Conservation (phyloP, 2,797 vertebrate species). For the Schizopygopsis malacanthus region DNA sequence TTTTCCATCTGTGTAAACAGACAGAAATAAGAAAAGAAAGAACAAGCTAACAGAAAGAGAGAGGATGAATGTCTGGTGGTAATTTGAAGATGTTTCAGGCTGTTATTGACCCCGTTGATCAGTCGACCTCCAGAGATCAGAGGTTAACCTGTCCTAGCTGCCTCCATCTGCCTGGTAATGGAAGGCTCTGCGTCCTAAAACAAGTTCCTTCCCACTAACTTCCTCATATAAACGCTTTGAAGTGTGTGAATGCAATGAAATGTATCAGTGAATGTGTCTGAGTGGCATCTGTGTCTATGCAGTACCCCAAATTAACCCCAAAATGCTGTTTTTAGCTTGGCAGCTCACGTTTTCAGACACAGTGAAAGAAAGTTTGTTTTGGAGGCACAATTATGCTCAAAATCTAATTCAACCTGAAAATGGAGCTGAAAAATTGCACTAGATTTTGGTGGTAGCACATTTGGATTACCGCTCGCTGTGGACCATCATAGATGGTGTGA, state of each 20-base stretch:
- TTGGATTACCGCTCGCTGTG: slow-evolving; percentile 6
- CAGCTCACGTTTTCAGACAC: not conserved
- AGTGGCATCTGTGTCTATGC: not conserved
- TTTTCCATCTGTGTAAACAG: slow-evolving; percentile 32
- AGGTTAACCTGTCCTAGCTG: slow-evolving; percentile 45
- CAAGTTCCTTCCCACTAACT: not conserved
- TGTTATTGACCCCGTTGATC: slow-evolving; percentile 31
- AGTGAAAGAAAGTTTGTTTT: not conserved
- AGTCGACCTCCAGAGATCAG: slow-evolving; percentile 35
- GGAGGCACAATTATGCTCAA: not conserved
- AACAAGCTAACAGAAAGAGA: not conserved
- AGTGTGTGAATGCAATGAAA: not conserved
- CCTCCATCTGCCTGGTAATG: slow-evolving; percentile 21
- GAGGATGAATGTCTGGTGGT: not conserved
- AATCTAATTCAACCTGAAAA: slow-evolving; percentile 14
- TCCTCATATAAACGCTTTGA: not conserved
- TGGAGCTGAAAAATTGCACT: not conserved
- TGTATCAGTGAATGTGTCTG: not conserved
- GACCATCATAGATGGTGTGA: slow-evolving; percentile 16
- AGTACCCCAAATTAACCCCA: not conserved
- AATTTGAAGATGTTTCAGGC: slow-evolving; percentile 32
- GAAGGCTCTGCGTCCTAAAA: slow-evolving; percentile 34
- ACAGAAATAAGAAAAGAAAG: slow-evolving; percentile 19
- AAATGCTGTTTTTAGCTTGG: not conserved
- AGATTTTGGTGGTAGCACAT: slow-evolving; percentile 17